Percentiles rank a stretch among this genome's conserved stretches.
Conservation (phyloP, 2,797 vertebrate species). For the Chelidonichthys spinosus region DNA sequence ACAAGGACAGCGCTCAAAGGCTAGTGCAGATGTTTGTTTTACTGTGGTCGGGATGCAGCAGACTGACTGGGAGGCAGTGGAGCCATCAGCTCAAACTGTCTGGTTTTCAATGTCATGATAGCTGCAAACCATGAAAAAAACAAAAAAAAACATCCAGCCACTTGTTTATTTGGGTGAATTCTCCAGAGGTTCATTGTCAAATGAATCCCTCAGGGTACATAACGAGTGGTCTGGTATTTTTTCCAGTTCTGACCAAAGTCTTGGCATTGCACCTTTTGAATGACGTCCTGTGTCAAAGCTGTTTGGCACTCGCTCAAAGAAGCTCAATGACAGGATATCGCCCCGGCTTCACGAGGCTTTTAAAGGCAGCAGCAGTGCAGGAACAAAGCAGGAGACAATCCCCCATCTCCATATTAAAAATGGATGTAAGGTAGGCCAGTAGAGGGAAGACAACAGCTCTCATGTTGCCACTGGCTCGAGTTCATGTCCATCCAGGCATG, state of each 20-base stretch:
- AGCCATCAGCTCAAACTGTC: conserved; percentile 49
- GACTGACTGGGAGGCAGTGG: conserved; percentile 44
- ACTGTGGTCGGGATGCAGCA: conserved; percentile 34
- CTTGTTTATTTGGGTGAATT: conserved; percentile 9
- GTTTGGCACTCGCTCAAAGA: conserved; percentile 9
- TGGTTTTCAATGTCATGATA: conserved; percentile 43
- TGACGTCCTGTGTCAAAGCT: neutral
- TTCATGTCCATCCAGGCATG: conserved; percentile 51
- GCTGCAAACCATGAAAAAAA: conserved; percentile 36
- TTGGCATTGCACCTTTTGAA: neutral
- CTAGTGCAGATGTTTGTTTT: conserved; percentile 29
- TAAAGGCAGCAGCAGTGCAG: conserved; percentile 29
- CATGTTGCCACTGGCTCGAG: conserved; percentile 33
- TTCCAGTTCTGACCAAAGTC: neutral
- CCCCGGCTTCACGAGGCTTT: conserved; percentile 50
- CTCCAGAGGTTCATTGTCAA: conserved; percentile 2
- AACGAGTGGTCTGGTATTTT: neutral
- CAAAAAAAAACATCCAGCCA: conserved; percentile 11
- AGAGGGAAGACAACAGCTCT: conserved; percentile 39
- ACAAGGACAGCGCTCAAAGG: conserved; percentile 40
- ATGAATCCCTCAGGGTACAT: neutral
- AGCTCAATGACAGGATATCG: conserved; percentile 31
- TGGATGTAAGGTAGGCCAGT: conserved; percentile 49
- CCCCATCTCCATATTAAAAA: conserved; percentile 53
- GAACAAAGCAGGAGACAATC: conserved; percentile 33